Percentiles rank a stretch among this genome's conserved stretches.
phyloP scores from a whole-genome alignment of 2,797 vertebrate species.

The Capromys pilorides region DNA sequence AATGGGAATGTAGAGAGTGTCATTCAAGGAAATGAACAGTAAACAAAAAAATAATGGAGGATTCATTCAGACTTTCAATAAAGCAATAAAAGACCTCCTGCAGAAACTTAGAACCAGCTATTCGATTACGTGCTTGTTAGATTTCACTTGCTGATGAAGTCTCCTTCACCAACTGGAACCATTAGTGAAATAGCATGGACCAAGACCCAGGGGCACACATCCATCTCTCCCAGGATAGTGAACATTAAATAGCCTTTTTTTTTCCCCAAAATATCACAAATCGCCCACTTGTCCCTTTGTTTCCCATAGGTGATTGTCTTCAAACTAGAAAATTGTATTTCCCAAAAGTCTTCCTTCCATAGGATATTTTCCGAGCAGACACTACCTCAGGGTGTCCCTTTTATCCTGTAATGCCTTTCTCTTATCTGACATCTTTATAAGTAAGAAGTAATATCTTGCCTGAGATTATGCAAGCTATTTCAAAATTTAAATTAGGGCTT shows the following conservation, averaged over 20 bases:
- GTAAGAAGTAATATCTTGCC: not conserved
- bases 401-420: not conserved
- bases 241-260: not conserved
- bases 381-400: not conserved
- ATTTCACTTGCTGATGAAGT: not conserved
- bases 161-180: rapidly evolving
- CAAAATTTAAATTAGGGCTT: constrained; percentile 41
- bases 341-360: not conserved
- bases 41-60: not conserved
- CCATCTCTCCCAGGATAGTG: not conserved
- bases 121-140: not conserved
- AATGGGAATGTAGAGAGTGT: not conserved
- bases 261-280: not conserved
- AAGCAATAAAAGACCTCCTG: not conserved
- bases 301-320: not conserved
- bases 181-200: not conserved
- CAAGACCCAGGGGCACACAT: not conserved
- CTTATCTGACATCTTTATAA: not conserved
- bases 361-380: not conserved
- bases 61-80: not conserved
- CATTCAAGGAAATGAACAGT: not conserved
- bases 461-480: not conserved
- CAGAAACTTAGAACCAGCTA: not conserved
- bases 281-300: not conserved
- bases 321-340: not conserved